A percentile compares a stretch with the other conserved stretches of the same genome.
phyloP scores from a whole-genome alignment of 2,797 vertebrate genomes.

The Tragelaphus eurycerus region DNA sequence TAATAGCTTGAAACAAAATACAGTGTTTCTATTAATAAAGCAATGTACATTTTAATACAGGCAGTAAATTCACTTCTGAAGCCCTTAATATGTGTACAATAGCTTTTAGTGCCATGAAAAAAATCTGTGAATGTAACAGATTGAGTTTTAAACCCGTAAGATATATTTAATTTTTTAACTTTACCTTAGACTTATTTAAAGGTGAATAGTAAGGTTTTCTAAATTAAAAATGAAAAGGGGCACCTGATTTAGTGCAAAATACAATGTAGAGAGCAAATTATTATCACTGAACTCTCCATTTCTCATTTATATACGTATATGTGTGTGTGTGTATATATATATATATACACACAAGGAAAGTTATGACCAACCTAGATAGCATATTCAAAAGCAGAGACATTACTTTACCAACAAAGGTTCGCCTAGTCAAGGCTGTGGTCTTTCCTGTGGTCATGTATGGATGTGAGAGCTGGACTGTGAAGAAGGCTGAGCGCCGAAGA shows the following conservation, averaged over 20 bases:
- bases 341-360: too few relatives aligned
- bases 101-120: neutral
- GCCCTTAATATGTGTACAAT: neutral
- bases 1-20: neutral
- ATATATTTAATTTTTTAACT: neutral
- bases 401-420: too few relatives aligned
- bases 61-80: neutral
- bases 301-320: neutral
- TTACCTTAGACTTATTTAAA: neutral
- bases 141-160: conserved; percentile 78
- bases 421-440: too few relatives aligned
- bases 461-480: too few relatives aligned
- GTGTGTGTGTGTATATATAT: neutral
- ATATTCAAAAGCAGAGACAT: too few relatives aligned
- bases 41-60: neutral
- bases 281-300: neutral
- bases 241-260: neutral
- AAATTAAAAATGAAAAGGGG: neutral
- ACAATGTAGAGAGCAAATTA: neutral
- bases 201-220: neutral
- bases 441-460: too few relatives aligned
- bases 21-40: neutral
- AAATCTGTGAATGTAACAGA: neutral
- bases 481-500: too few relatives aligned
- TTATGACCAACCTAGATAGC: too few relatives aligned